These are phyloP conservation scores for Salvator merianae DNA, from an alignment of 2,113 vertebrate species.

Conservation along the genomic window DNA sequence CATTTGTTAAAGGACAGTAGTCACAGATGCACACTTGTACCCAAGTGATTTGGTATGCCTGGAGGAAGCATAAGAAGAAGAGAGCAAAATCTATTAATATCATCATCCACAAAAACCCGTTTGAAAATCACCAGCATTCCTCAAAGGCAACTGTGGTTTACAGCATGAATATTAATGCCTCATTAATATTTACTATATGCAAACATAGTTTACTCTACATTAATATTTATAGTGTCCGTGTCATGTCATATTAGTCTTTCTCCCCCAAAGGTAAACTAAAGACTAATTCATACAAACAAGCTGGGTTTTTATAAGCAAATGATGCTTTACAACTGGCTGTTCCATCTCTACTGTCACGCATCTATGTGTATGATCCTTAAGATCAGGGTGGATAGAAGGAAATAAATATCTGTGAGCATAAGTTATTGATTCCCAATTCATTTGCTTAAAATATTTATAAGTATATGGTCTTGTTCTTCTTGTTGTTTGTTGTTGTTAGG, in stretches of 20 bases:
- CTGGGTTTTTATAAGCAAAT: neutral
- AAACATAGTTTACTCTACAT: neutral
- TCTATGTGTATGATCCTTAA: neutral
- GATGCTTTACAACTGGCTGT: neutral
- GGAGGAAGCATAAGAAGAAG: neutral
- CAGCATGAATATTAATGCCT: neutral
- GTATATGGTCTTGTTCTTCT: too few species aligned
- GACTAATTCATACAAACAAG: neutral
- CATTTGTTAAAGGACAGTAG: neutral
- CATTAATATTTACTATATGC: neutral
- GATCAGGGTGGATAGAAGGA: neutral
- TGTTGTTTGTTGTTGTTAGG: too few species aligned
- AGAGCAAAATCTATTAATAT: neutral
- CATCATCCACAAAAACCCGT: neutral
- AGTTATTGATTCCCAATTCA: too few species aligned
- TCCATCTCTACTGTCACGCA: neutral
- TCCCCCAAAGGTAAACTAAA: neutral
- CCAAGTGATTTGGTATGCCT: neutral
- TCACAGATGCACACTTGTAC: neutral
- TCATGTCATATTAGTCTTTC: neutral
- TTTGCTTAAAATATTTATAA: too few species aligned
- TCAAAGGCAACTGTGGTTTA: neutral
- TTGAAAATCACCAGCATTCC: neutral
- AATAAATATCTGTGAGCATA: too few species aligned
- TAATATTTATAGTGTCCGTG: slow-evolving; percentile 27